phyloP scores from a whole-genome alignment of 2,113 vertebrate species.

The Microtus montanus region DNA sequence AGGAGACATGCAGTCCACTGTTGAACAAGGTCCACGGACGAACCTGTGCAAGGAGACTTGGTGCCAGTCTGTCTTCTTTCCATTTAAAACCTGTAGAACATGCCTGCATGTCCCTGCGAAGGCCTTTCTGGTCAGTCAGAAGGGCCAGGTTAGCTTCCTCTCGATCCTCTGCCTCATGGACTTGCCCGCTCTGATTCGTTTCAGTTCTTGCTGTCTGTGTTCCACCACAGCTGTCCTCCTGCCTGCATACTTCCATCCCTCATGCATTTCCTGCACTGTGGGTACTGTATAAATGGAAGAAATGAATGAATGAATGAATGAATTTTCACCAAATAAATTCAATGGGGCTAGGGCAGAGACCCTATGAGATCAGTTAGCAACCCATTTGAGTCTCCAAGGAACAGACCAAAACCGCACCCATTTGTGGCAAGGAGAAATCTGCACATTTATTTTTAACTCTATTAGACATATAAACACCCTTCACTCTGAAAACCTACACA shows the following conservation, averaged over 20 bases:
- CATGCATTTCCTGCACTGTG: neutral
- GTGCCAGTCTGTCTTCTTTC: neutral
- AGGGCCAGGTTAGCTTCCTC: neutral
- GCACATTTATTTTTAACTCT: conserved; percentile 34
- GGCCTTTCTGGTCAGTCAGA: neutral
- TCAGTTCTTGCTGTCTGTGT: neutral
- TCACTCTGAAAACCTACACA: conserved; percentile 36
- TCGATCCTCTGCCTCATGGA: fast-evolving
- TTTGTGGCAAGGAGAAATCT: neutral
- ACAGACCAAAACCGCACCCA: neutral
- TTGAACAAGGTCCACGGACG: no score
- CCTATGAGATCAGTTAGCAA: neutral
- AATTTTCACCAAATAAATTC: neutral
- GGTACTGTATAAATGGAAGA: neutral
- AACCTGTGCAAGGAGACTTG: neutral
- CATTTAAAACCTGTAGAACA: neutral
- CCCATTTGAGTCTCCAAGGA: conserved; percentile 30
- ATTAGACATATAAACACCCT: conserved; percentile 53
- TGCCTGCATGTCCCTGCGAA: neutral
- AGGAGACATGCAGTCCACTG: neutral
- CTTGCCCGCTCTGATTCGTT: neutral
- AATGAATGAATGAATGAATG: neutral
- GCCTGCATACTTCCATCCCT: neutral
- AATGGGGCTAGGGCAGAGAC: neutral
- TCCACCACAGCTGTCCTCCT: neutral